Conservation (phyloP, 2,797 vertebrate genomes). For the Serranus cabrilla region DNA sequence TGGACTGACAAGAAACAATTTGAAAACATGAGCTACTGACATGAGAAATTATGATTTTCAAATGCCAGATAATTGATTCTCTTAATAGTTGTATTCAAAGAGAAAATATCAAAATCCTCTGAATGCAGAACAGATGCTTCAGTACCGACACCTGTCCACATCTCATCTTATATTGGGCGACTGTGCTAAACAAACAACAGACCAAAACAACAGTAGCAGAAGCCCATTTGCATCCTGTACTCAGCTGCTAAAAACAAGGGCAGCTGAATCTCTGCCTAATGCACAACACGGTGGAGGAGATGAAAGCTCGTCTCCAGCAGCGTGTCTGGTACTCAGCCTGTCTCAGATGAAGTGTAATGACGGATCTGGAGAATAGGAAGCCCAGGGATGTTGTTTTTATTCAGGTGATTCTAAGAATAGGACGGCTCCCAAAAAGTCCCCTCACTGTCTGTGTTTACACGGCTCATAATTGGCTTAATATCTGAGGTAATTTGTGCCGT, state of each 20-base stretch:
- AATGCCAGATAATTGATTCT: neutral
- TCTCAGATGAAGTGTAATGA: constrained; percentile 44
- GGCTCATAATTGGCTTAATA: constrained; percentile 40
- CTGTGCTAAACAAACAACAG: constrained; percentile 21
- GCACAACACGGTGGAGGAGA: constrained; percentile 45
- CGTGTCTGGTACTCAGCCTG: constrained; percentile 41
- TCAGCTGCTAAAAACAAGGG: constrained; percentile 47
- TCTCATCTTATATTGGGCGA: constrained; percentile 41
- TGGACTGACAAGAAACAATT: neutral
- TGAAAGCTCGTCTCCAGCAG: constrained; percentile 64
- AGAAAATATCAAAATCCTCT: neutral
- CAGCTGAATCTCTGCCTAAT: constrained; percentile 52
- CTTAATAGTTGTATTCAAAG: constrained; percentile 6
- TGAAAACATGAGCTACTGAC: neutral
- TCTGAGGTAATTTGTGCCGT: constrained; percentile 20
- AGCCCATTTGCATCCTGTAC: constrained; percentile 48
- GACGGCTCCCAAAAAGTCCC: constrained; percentile 29
- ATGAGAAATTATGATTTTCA: neutral
- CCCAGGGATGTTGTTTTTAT: constrained; percentile 58
- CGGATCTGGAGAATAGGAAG: constrained; percentile 51
- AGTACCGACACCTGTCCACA: constrained; percentile 14
- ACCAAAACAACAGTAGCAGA: constrained; percentile 41
- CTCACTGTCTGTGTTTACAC: constrained; percentile 45
- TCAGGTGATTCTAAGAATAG: constrained; percentile 66
- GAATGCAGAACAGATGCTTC: constrained; percentile 8